These are phyloP conservation scores for Stegana nigrithorax DNA, from an alignment of 2,888 invertebrate genomes.

Conservation along the genomic window DNA sequence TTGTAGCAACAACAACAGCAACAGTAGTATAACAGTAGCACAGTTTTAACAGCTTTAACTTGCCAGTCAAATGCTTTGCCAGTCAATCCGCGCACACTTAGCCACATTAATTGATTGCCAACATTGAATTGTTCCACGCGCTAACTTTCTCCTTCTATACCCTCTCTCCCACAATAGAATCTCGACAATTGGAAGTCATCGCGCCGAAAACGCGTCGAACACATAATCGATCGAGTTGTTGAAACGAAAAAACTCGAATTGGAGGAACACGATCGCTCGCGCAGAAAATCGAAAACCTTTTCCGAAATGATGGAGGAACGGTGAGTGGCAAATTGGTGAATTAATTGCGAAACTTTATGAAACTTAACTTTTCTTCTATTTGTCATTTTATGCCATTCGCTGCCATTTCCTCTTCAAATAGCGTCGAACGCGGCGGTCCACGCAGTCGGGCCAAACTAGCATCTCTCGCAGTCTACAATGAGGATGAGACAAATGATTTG, in stretches of 20 bases:
- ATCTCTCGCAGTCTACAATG: constrained; percentile 78
- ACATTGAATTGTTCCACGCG: neutral
- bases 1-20: too few species aligned
- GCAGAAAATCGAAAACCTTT: constrained; percentile 90
- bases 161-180: constrained; percentile 75
- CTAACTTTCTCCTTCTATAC: neutral
- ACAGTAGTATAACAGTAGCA: too few species aligned
- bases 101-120: too few species aligned
- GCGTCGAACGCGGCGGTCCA: constrained; percentile 67
- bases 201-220: constrained; percentile 90
- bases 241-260: constrained; percentile 89
- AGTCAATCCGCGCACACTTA: too few species aligned
- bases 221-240: constrained; percentile 89
- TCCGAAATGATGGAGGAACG: constrained; percentile 94
- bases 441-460: constrained; percentile 73
- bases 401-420: too few species aligned
- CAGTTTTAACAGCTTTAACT: too few species aligned
- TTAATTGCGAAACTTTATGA: neutral
- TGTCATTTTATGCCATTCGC: too few species aligned
- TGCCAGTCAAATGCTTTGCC: too few species aligned
- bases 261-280: constrained; percentile 78
- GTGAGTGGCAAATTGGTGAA: constrained; percentile 67
- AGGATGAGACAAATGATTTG: constrained; percentile 85
- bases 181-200: constrained; percentile 95
- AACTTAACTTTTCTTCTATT: neutral